phyloP scores from a whole-genome alignment of 2,888 invertebrate species.

The Eupithecia subfuscata region DNA sequence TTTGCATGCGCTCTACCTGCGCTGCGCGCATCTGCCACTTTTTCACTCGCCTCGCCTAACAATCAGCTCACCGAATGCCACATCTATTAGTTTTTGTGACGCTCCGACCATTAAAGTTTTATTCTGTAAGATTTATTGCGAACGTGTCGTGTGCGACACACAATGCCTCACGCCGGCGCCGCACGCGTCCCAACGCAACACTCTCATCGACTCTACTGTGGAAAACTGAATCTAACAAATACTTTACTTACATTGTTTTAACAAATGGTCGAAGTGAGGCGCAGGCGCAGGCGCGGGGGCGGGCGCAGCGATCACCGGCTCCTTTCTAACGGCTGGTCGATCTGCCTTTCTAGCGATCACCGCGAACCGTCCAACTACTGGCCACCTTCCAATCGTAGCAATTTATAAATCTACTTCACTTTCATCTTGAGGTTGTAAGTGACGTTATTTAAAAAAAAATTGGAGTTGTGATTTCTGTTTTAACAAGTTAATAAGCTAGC shows the following conservation, averaged over 20 bases:
- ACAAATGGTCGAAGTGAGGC: neutral
- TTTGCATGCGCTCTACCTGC: conserved; percentile 45
- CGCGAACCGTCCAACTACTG: no score
- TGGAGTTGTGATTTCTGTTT: no score
- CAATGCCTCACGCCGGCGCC: no score
- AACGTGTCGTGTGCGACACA: conserved; percentile 41
- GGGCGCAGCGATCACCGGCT: no score
- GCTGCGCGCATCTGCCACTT: conserved; percentile 41
- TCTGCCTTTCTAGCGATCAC: neutral
- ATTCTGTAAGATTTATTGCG: conserved; percentile 39
- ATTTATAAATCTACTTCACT: neutral
- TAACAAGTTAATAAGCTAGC: no score
- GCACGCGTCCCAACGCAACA: no score
- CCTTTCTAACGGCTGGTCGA: no score
- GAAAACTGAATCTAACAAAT: neutral
- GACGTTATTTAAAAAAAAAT: no score
- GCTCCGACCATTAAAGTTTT: conserved; percentile 33
- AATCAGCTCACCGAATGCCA: conserved; percentile 36
- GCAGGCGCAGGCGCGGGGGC: no score
- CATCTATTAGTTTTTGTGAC: conserved; percentile 39
- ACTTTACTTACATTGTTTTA: neutral
- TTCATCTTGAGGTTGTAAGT: neutral
- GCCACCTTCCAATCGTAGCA: neutral
- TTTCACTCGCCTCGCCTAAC: conserved; percentile 31
- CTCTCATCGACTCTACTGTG: neutral